Conservation (phyloP, 2,888 invertebrate species). For the Spodoptera picta region DNA sequence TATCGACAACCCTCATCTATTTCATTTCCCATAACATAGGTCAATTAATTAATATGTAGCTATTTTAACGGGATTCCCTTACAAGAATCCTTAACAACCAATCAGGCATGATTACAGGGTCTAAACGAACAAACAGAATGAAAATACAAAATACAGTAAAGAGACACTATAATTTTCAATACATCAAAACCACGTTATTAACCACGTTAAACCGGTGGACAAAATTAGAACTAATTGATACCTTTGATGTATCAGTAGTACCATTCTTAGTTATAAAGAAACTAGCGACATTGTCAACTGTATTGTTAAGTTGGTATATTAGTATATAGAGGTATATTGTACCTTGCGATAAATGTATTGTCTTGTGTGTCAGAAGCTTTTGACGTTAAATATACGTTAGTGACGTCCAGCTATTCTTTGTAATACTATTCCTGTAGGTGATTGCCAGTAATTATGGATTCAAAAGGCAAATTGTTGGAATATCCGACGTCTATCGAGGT, state of each 20-base stretch:
- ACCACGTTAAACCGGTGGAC: too few species aligned
- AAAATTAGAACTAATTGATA: too few species aligned
- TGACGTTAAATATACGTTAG: constrained; percentile 50
- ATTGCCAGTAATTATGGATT: constrained; percentile 51
- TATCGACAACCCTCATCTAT: too few species aligned
- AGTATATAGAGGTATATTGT: too few species aligned
- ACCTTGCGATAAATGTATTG: too few species aligned
- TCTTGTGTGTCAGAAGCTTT: constrained; percentile 10
- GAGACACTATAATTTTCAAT: constrained; percentile 43
- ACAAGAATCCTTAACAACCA: constrained; percentile 6
- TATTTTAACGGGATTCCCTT: constrained; percentile 5
- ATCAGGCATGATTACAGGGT: constrained; percentile 36
- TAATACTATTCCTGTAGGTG: constrained; percentile 38
- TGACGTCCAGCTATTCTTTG: constrained; percentile 36
- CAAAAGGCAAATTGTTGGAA: constrained; percentile 44
- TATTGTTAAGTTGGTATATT: too few species aligned
- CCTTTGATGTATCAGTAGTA: too few species aligned
- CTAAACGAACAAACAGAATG: constrained; percentile 21
- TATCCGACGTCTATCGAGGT: constrained; percentile 29
- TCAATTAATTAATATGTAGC: too few species aligned
- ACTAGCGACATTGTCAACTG: too few species aligned
- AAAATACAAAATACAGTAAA: constrained; percentile 17
- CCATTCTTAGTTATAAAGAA: too few species aligned
- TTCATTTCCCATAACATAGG: too few species aligned
- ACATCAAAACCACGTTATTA: background rate